Evolutionary conservation across 1,140 invertebrate genomes (phyloP).

Genomic region (Temnothorax longispinosus): DNA sequence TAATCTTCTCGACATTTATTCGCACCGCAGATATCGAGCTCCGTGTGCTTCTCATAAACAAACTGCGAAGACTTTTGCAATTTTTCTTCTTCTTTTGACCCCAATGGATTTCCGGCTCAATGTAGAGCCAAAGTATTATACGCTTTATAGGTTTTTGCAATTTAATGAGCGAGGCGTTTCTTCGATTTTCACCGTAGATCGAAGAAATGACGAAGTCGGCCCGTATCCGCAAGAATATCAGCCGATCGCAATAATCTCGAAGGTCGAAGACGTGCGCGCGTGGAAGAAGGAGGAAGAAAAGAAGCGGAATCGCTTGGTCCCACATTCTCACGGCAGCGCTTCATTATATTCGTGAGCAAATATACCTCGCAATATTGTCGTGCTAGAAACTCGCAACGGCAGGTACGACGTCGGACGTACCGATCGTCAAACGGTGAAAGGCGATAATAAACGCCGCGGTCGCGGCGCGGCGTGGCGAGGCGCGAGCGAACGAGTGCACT

Average conservation of each 20-base stretch:
- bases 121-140: too few relatives aligned
- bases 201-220: neutral
- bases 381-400: conserved; percentile 43
- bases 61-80: neutral
- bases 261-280: neutral
- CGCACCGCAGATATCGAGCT: neutral
- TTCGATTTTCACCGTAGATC: neutral
- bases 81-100: neutral
- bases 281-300: too few relatives aligned
- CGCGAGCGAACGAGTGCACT: conserved; percentile 16
- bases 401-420: conserved; percentile 11
- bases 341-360: conserved; percentile 37
- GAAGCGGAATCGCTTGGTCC: neutral
- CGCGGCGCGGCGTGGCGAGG: neutral
- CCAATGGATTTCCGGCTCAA: too few relatives aligned
- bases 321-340: conserved; percentile 31
- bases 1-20: neutral
- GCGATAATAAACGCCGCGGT: conserved; percentile 15
- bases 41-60: neutral
- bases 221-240: neutral
- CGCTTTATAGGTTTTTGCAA: neutral
- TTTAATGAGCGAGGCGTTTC: neutral
- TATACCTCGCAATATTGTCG: neutral
- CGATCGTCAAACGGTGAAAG: conserved; percentile 54
- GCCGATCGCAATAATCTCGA: neutral